A percentile compares a stretch with the other conserved stretches of the same genome.
Conservation (phyloP, 2,797 vertebrate genomes). For the Eospalax fontanierii region DNA sequence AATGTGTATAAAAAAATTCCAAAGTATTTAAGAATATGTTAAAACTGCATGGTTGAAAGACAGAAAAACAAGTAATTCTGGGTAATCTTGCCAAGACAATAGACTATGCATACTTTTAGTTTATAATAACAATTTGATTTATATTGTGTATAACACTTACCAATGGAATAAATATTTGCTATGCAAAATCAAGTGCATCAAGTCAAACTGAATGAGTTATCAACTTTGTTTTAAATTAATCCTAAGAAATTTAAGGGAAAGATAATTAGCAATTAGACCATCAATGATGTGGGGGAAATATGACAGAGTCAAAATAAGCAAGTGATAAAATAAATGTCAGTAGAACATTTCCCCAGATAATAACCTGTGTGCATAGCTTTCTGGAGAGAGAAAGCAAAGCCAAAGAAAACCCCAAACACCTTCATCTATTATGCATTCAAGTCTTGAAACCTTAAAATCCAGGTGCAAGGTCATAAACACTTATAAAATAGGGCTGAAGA, state of each 20-base stretch:
- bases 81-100: slow-evolving; percentile 47
- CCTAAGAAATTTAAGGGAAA: slow-evolving; percentile 66
- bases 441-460: slow-evolving; percentile 61
- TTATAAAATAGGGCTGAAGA: slow-evolving; percentile 54
- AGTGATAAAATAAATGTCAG: slow-evolving; percentile 58
- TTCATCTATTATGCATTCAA: slow-evolving; percentile 11
- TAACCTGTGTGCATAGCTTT: slow-evolving; percentile 44
- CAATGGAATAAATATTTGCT: slow-evolving; percentile 76
- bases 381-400: slow-evolving; percentile 37
- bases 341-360: slow-evolving; percentile 58
- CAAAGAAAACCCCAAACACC: neutral
- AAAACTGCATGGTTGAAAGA: slow-evolving; percentile 59
- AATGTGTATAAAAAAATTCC: neutral
- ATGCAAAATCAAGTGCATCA: slow-evolving; percentile 70
- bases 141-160: slow-evolving; percentile 68
- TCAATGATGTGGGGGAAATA: slow-evolving; percentile 61
- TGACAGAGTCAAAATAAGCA: slow-evolving; percentile 64
- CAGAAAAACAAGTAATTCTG: slow-evolving; percentile 53
- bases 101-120: neutral
- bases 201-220: slow-evolving; percentile 61
- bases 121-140: slow-evolving; percentile 69
- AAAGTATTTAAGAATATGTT: slow-evolving; percentile 64
- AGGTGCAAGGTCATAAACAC: slow-evolving; percentile 42
- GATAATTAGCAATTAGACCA: slow-evolving; percentile 73
- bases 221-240: slow-evolving; percentile 74